These are phyloP conservation scores for Parnassius smintheus DNA, from an alignment of 2,888 invertebrate species.

Conservation along the genomic window DNA sequence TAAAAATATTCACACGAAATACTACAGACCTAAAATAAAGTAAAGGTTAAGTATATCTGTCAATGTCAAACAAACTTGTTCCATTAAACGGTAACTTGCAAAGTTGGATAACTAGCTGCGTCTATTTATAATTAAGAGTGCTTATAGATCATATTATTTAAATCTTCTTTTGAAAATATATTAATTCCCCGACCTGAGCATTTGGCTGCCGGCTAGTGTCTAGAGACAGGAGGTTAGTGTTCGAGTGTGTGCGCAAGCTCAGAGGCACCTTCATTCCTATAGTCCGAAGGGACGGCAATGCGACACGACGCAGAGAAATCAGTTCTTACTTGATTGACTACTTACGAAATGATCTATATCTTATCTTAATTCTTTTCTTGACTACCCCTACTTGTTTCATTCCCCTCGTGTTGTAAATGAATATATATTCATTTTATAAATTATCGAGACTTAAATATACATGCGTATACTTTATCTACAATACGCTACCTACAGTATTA, in stretches of 20 bases:
- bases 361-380: not conserved
- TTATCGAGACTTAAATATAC: not conserved
- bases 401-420: no score
- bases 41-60: conserved; percentile 30
- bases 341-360: conserved; percentile 6
- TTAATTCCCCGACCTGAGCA: no score
- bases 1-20: conserved; percentile 2
- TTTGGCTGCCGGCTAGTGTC: no score
- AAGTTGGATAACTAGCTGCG: conserved; percentile 8
- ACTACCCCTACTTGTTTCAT: no score
- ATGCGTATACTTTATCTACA: not conserved
- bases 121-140: conserved; percentile 3
- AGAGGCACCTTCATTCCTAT: no score
- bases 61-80: conserved; percentile 29
- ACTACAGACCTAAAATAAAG: conserved; percentile 22
- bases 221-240: no score
- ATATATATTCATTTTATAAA: no score
- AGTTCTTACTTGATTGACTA: conserved; percentile 6
- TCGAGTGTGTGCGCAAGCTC: no score
- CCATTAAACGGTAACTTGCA: conserved; percentile 4
- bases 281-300: no score
- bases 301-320: no score
- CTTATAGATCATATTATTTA: conserved; percentile 12
- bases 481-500: not conserved
- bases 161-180: not conserved